Conservation (phyloP, 2,113 vertebrate genomes). For the Platysternon megacephalum region DNA sequence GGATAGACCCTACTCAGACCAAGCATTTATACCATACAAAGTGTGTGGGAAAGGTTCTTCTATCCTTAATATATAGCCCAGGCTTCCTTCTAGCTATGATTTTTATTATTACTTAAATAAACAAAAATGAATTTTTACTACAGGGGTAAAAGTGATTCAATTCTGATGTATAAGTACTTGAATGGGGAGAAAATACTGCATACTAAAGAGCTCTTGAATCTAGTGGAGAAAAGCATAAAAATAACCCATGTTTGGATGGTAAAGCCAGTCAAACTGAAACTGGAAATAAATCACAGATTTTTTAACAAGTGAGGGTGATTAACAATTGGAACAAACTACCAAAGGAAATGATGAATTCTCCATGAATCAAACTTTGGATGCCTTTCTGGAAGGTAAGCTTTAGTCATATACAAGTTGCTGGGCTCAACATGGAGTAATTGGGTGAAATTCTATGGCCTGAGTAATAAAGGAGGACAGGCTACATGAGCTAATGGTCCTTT, state of each 20-base stretch:
- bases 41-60: background rate
- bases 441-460: background rate
- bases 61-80: background rate
- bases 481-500: background rate
- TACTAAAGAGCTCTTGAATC: background rate
- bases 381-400: background rate
- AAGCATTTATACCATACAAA: background rate
- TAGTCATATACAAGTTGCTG: background rate
- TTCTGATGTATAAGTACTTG: background rate
- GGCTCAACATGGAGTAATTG: background rate
- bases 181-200: background rate
- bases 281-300: background rate
- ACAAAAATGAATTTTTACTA: background rate
- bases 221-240: background rate
- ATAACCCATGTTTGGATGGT: background rate
- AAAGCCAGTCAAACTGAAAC: background rate
- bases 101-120: background rate
- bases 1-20: background rate
- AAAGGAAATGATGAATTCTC: background rate
- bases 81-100: background rate
- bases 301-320: background rate
- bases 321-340: background rate
- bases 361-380: background rate
- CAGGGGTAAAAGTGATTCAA: background rate
- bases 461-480: background rate